Percentiles rank a stretch among this genome's conserved stretches.
phyloP scores from a whole-genome alignment of 2,888 invertebrate species.

The Malacosoma neustria region DNA sequence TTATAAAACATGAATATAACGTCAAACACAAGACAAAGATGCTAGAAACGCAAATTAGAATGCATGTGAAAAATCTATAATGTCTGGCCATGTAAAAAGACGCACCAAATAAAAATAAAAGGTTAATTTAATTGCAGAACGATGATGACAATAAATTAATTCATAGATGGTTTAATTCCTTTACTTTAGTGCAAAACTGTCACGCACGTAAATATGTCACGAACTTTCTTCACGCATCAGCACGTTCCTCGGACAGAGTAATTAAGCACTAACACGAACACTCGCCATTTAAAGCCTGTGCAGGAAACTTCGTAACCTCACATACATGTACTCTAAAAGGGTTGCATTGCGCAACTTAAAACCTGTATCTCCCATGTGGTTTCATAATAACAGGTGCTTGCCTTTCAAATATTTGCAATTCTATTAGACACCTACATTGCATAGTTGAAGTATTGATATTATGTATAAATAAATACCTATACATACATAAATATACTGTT shows the following conservation, averaged over 20 bases:
- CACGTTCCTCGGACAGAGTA: not conserved
- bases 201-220: not conserved
- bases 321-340: conserved; percentile 1
- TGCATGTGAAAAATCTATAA: too few species aligned
- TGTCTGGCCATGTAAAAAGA: too few species aligned
- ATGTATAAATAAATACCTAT: too few species aligned
- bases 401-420: conserved; percentile 21
- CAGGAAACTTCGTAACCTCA: not conserved
- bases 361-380: conserved; percentile 13
- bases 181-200: not conserved
- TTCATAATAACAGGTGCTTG: conserved; percentile 14
- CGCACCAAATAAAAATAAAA: too few species aligned
- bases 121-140: too few species aligned
- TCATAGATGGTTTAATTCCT: not conserved
- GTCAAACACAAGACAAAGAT: too few species aligned
- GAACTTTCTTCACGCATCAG: not conserved
- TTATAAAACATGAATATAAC: too few species aligned
- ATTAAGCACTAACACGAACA: not conserved
- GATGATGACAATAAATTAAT: too few species aligned
- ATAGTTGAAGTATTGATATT: too few species aligned
- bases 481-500: too few species aligned
- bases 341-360: conserved; percentile 3
- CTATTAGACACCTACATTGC: conserved; percentile 10
- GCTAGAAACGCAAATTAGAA: too few species aligned
- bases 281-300: not conserved